phyloP scores from a whole-genome alignment of 2,888 invertebrate genomes.

The Andricus quercusramuli region DNA sequence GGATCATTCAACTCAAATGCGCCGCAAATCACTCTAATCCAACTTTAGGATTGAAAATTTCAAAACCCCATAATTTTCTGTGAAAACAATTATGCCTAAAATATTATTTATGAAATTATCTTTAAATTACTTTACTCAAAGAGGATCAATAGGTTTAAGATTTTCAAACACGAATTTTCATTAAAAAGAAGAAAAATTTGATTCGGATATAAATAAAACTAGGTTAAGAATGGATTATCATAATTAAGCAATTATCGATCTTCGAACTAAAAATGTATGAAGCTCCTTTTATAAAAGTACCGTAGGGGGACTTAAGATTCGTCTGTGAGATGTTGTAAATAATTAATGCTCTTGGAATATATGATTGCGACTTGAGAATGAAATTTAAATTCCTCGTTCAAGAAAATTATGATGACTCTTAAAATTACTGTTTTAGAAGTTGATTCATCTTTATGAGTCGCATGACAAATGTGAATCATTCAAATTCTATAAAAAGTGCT shows the following conservation, averaged over 20 bases:
- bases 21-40: too few species aligned
- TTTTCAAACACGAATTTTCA: background rate
- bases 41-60: too few species aligned
- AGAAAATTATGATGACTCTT: background rate
- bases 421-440: background rate
- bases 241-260: background rate
- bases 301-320: background rate
- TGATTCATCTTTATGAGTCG: background rate
- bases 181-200: background rate
- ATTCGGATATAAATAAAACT: background rate
- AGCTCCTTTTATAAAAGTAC: background rate
- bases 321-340: background rate
- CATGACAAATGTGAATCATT: background rate
- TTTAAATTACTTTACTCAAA: background rate
- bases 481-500: background rate
- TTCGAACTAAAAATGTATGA: background rate
- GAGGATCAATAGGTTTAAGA: background rate
- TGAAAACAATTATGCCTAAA: background rate
- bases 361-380: background rate
- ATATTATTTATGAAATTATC: background rate
- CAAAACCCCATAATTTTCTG: too few species aligned
- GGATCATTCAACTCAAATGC: too few species aligned
- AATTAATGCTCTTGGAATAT: background rate
- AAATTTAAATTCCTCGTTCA: background rate
- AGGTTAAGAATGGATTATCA: background rate